These are phyloP conservation scores for Zoanthus gigantus DNA, from an alignment of 92 coral and sea anemone genomes.

Conservation along the genomic window DNA sequence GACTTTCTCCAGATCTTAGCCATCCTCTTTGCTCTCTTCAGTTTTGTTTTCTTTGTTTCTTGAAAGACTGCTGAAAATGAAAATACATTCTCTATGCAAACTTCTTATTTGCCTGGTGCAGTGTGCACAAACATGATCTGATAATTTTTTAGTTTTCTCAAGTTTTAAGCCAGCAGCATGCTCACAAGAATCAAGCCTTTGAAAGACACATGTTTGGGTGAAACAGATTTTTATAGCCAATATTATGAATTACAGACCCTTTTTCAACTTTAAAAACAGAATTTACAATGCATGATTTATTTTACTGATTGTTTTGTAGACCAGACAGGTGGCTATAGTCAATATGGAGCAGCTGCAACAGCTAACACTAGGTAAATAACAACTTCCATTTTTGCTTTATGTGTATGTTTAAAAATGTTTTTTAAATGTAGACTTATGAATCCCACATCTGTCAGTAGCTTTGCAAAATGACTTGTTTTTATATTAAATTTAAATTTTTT, in stretches of 20 bases:
- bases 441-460: too few relatives aligned
- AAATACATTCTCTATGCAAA: background rate
- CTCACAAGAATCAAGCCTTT: conserved; percentile 13
- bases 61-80: background rate
- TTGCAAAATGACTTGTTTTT: too few relatives aligned
- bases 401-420: too few relatives aligned
- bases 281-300: background rate
- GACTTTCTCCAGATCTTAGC: too few relatives aligned
- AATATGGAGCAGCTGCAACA: conserved; percentile 25
- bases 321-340: conserved; percentile 31
- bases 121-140: background rate
- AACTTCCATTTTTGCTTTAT: background rate
- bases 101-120: background rate
- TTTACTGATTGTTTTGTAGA: background rate
- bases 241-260: background rate
- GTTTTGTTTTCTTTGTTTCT: background rate
- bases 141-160: background rate
- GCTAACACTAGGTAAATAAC: conserved; percentile 21
- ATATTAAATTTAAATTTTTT: too few relatives aligned
- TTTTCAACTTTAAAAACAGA: background rate
- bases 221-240: conserved; percentile 1
- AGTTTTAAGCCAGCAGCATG: background rate
- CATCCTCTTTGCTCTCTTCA: background rate
- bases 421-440: too few relatives aligned
- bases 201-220: background rate